Evolutionary conservation across 1,140 invertebrate genomes (phyloP).

Genomic region (Drosophila pseudoobscura): DNA sequence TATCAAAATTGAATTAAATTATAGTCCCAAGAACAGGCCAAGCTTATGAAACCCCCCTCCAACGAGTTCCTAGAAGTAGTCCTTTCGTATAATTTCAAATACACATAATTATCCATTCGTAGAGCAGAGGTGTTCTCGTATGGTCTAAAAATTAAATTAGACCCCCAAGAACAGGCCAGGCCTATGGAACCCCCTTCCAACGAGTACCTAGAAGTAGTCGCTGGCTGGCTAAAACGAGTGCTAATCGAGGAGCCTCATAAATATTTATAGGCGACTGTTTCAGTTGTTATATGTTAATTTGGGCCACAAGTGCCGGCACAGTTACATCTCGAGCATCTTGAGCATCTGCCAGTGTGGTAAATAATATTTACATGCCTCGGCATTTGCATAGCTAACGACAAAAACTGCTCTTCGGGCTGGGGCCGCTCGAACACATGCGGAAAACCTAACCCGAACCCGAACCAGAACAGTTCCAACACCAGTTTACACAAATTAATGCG

Average conservation of each 20-base stretch:
- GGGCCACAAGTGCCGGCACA: constrained; percentile 58
- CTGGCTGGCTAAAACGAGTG: constrained; percentile 19
- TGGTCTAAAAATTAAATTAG: neutral
- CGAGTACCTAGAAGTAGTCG: neutral
- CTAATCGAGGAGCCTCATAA: constrained; percentile 52
- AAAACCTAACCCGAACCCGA: constrained; percentile 32
- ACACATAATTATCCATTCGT: too few relatives aligned
- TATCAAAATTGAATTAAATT: too few relatives aligned
- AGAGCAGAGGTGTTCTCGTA: too few relatives aligned
- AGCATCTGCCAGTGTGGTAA: constrained; percentile 77
- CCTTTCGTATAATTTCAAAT: too few relatives aligned
- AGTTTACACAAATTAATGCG: constrained; percentile 78
- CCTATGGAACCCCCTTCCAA: neutral
- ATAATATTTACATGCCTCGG: constrained; percentile 73
- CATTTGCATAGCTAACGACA: constrained; percentile 80
- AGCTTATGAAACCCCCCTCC: too few relatives aligned
- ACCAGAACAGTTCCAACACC: constrained; percentile 48
- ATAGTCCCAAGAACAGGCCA: too few relatives aligned
- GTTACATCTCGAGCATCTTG: constrained; percentile 75
- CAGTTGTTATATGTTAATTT: constrained; percentile 78
- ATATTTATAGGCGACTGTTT: constrained; percentile 74
- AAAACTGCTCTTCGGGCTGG: constrained; percentile 53
- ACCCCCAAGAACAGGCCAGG: neutral
- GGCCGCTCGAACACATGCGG: neutral
- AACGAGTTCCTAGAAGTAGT: too few relatives aligned